These are phyloP conservation scores for Spinibarbus caldwelli DNA, from an alignment of 2,797 vertebrate species.

Conservation along the genomic window DNA sequence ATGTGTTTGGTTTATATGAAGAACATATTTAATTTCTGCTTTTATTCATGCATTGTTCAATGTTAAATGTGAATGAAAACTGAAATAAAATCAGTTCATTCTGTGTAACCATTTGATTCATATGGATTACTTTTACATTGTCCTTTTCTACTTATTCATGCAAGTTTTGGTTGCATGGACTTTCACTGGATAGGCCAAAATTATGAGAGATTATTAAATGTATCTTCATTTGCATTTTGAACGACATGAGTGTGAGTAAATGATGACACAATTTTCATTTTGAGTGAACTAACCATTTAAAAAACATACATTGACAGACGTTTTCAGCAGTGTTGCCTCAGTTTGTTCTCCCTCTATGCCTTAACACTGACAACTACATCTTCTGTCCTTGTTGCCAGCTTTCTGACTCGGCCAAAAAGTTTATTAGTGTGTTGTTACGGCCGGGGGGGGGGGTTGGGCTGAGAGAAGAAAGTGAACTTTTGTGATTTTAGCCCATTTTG, in stretches of 20 bases:
- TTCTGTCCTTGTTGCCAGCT: constrained; percentile 55
- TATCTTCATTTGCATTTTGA: not conserved
- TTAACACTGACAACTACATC: constrained; percentile 42
- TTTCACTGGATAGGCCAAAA: too few species aligned
- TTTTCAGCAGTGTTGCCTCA: not conserved
- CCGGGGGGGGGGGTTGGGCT: constrained; percentile 30
- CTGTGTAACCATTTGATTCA: not conserved
- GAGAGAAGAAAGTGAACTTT: constrained; percentile 59
- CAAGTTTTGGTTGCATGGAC: not conserved
- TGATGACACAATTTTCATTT: too few species aligned
- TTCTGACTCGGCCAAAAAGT: constrained; percentile 58
- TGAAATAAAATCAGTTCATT: not conserved
- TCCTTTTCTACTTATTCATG: not conserved
- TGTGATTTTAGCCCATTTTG: constrained; percentile 63
- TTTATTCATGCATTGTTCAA: not conserved
- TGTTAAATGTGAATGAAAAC: not conserved
- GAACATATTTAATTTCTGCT: not conserved
- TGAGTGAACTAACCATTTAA: not conserved
- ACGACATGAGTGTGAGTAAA: not conserved
- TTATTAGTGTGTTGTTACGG: constrained; percentile 64
- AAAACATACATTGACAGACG: not conserved
- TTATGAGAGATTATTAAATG: not conserved
- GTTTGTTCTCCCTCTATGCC: constrained; percentile 31
- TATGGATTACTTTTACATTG: not conserved
- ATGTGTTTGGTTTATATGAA: not conserved